Percentiles rank a stretch among this genome's conserved stretches.
phyloP scores from a whole-genome alignment of 1,140 invertebrate genomes.

The Sipha flava region DNA sequence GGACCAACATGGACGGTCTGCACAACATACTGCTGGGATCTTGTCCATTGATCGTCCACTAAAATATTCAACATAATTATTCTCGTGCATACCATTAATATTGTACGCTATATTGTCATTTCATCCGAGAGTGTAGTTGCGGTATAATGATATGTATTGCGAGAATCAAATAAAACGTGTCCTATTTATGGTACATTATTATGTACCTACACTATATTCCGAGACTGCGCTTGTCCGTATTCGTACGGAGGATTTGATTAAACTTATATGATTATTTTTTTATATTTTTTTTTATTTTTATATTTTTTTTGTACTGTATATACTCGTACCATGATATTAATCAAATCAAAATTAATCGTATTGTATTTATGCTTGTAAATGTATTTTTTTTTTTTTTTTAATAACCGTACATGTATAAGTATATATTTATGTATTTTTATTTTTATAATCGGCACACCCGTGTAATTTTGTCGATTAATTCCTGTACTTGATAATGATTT shows the following conservation, averaged over 20 bases:
- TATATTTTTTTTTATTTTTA: no score
- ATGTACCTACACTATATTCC: not conserved
- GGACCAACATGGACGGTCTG: constrained; percentile 71
- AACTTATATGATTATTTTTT: not conserved
- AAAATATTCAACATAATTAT: not conserved
- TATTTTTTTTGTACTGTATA: no score
- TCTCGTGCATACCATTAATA: not conserved
- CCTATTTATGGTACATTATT: not conserved
- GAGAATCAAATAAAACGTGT: not conserved
- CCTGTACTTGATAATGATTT: no score
- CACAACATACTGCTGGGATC: constrained; percentile 78
- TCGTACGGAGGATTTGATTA: not conserved
- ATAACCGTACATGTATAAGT: no score
- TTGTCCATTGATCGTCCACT: constrained; percentile 51
- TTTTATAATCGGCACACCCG: no score
- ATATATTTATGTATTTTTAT: no score
- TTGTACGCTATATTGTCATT: not conserved
- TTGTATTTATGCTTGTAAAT: no score
- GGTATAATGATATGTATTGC: not conserved
- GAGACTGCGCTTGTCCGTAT: not conserved
- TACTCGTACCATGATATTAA: no score
- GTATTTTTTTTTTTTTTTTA: no score
- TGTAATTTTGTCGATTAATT: no score
- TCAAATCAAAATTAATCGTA: no score
- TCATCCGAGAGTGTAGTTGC: not conserved